A percentile compares a stretch with the other conserved stretches of the same genome.
Conservation (phyloP, 2,113 vertebrate species). For the Malaclemys terrapin region DNA sequence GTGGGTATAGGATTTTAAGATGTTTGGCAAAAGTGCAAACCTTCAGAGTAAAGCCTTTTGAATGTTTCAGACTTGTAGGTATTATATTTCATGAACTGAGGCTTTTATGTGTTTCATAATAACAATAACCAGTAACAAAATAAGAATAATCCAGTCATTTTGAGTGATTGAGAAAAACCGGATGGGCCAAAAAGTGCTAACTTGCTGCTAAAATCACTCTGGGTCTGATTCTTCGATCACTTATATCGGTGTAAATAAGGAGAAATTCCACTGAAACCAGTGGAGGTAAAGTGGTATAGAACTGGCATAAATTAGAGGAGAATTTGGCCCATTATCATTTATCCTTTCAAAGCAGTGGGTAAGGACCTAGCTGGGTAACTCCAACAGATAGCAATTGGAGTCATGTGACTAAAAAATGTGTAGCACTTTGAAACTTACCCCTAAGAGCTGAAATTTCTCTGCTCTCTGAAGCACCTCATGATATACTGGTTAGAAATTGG, state of each 20-base stretch:
- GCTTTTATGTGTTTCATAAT: background rate
- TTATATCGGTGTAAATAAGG: background rate
- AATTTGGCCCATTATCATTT: background rate
- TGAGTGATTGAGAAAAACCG: background rate
- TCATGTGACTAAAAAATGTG: background rate
- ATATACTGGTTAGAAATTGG: background rate
- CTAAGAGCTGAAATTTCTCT: background rate
- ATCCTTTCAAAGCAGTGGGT: background rate
- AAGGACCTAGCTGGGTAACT: background rate
- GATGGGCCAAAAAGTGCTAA: background rate
- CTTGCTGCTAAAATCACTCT: background rate
- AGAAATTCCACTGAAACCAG: background rate
- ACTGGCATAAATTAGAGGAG: background rate
- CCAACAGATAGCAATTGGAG: background rate
- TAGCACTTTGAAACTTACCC: background rate
- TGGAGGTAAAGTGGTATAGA: background rate
- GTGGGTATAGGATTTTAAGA: slow-evolving; percentile 32
- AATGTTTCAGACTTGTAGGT: slow-evolving; percentile 53
- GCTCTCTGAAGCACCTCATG: background rate
- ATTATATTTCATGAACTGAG: slow-evolving; percentile 6
- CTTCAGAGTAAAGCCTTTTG: slow-evolving; percentile 58
- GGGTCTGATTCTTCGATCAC: background rate
- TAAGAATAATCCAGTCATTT: slow-evolving; percentile 4
- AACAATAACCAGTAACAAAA: background rate
- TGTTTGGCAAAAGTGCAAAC: slow-evolving; percentile 6